Conservation (phyloP, 2,797 vertebrate species). For the Fundulus diaphanus region DNA sequence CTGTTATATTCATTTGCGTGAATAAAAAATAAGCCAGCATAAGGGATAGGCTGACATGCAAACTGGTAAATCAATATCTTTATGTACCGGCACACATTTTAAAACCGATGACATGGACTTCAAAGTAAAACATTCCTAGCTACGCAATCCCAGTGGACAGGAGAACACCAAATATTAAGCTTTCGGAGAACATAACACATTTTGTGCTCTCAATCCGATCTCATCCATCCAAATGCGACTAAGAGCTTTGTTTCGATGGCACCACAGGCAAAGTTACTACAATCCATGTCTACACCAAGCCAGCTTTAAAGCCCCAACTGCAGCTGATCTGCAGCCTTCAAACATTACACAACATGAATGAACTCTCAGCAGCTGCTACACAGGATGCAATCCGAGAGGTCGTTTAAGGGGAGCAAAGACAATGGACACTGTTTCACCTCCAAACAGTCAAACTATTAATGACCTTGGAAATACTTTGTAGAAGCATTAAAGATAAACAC, state of each 20-base stretch:
- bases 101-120: not conserved
- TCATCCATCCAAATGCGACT: slow-evolving; percentile 11
- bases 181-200: not conserved
- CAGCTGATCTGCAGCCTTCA: slow-evolving; percentile 25
- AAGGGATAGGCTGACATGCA: not conserved
- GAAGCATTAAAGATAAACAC: not conserved
- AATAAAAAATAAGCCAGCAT: not conserved
- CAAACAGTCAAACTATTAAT: not conserved
- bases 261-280: slow-evolving; percentile 11
- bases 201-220: slow-evolving; percentile 9
- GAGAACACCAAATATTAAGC: not conserved
- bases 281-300: not conserved
- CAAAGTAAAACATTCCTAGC: slow-evolving; percentile 5
- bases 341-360: slow-evolving; percentile 49
- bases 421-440: slow-evolving; percentile 1
- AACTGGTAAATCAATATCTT: not conserved
- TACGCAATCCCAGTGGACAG: not conserved
- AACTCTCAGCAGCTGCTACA: slow-evolving; percentile 34
- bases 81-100: not conserved
- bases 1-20: not conserved
- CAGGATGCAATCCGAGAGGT: not conserved
- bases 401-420: slow-evolving; percentile 39
- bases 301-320: slow-evolving; percentile 7
- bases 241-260: not conserved
- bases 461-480: not conserved